Percentiles rank a stretch among this genome's conserved stretches.
phyloP scores from a whole-genome alignment of 2,888 invertebrate genomes.

The Allygus modestus region DNA sequence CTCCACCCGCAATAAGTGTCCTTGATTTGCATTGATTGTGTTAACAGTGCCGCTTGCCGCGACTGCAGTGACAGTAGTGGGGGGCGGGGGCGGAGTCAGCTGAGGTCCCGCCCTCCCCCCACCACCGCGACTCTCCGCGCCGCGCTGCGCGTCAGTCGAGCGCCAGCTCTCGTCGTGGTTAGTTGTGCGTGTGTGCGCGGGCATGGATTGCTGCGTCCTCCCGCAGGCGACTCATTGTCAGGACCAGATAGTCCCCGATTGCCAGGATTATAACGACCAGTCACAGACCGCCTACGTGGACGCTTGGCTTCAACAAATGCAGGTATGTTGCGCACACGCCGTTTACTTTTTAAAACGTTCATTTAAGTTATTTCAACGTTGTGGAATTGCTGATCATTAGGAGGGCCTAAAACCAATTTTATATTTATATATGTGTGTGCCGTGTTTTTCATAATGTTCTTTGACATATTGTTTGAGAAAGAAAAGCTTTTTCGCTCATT shows the following conservation, averaged over 20 bases:
- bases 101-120: constrained; percentile 24
- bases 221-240: constrained; percentile 46
- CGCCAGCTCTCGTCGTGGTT: constrained; percentile 43
- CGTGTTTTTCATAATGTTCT: too few species aligned
- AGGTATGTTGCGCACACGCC: constrained; percentile 43
- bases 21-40: constrained; percentile 24
- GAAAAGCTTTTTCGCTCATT: too few species aligned
- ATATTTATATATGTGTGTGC: too few species aligned
- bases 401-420: too few species aligned
- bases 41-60: not conserved
- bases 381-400: too few species aligned
- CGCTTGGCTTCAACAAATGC: constrained; percentile 62
- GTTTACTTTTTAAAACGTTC: too few species aligned
- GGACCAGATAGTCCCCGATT: constrained; percentile 62
- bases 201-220: constrained; percentile 57
- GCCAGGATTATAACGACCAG: constrained; percentile 55
- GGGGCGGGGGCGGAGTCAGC: constrained; percentile 6
- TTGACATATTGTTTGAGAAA: too few species aligned
- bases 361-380: too few species aligned
- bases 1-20: constrained; percentile 3
- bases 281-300: constrained; percentile 42
- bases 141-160: constrained; percentile 3
- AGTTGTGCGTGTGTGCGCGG: constrained; percentile 33
- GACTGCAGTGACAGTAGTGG: not conserved
- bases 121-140: not conserved